These are phyloP conservation scores for Typhlichthys subterraneus DNA, from an alignment of 2,797 vertebrate species.

Conservation along the genomic window DNA sequence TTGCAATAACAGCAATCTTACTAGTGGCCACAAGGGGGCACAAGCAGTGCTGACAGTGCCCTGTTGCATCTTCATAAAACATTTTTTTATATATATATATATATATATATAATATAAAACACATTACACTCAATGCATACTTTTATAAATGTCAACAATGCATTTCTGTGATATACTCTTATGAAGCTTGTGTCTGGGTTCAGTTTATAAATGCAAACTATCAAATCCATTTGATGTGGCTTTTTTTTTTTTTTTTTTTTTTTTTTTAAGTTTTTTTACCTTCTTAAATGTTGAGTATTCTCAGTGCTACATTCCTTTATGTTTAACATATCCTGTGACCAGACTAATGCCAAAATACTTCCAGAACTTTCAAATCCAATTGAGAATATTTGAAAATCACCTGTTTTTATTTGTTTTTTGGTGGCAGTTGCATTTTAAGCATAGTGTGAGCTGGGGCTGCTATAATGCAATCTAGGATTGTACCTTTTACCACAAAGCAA, in stretches of 20 bases:
- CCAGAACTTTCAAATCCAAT: slow-evolving; percentile 24
- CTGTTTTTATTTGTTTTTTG: neutral
- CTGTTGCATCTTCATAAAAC: slow-evolving; percentile 93
- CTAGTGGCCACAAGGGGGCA: slow-evolving; percentile 84
- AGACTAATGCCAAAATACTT: slow-evolving; percentile 43
- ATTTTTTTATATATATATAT: too few relatives aligned
- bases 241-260: slow-evolving; percentile 83
- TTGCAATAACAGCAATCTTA: slow-evolving; percentile 97
- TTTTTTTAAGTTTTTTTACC: slow-evolving; percentile 87
- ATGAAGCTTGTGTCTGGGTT: slow-evolving; percentile 84
- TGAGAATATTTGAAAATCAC: neutral
- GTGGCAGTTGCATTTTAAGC: neutral
- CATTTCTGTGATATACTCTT: slow-evolving; percentile 73
- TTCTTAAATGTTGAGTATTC: slow-evolving; percentile 91
- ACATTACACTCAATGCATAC: slow-evolving; percentile 70
- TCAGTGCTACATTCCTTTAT: slow-evolving; percentile 87
- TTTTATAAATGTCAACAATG: slow-evolving; percentile 74
- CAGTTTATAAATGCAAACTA: slow-evolving; percentile 89
- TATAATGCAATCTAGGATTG: neutral
- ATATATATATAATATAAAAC: slow-evolving; percentile 52
- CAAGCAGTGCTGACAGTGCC: slow-evolving; percentile 95
- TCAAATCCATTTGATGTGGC: slow-evolving; percentile 80
- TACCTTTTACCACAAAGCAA: neutral
- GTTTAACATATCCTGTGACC: slow-evolving; percentile 43
- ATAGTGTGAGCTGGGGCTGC: neutral